phyloP scores from a whole-genome alignment of 2,888 invertebrate genomes.

The Hipparchia sbordonii region DNA sequence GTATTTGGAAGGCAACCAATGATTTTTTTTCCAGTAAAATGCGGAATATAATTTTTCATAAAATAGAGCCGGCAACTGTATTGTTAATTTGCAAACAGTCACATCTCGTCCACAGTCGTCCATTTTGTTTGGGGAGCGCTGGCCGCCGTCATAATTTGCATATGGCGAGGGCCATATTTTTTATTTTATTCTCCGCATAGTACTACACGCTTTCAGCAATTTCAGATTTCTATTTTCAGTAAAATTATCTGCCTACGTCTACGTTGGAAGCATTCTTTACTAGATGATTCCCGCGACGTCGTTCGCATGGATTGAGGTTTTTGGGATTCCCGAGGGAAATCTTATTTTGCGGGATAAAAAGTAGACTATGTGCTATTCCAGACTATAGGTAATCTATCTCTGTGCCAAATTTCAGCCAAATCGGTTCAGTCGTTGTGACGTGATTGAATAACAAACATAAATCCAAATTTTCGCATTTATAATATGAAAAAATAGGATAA shows the following conservation, averaged over 20 bases:
- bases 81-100: slow-evolving; percentile 38
- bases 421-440: no score
- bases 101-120: slow-evolving; percentile 25
- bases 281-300: no score
- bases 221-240: slow-evolving; percentile 14
- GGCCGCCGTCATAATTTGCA: slow-evolving; percentile 50
- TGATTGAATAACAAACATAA: no score
- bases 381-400: no score
- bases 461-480: no score
- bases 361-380: no score
- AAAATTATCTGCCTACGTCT: background rate
- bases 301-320: no score
- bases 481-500: no score
- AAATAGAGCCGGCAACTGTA: slow-evolving; percentile 22
- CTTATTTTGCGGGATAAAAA: no score
- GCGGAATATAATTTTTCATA: slow-evolving; percentile 24
- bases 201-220: slow-evolving; percentile 1
- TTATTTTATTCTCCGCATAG: slow-evolving; percentile 20
- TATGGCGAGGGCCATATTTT: slow-evolving; percentile 41
- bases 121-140: slow-evolving; percentile 31
- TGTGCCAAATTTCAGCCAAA: no score
- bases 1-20: background rate
- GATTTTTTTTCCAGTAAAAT: background rate
- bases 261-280: background rate
- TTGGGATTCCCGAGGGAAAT: no score